Conservation (phyloP, 2,113 vertebrate species). For the Myrmecobius fasciatus region DNA sequence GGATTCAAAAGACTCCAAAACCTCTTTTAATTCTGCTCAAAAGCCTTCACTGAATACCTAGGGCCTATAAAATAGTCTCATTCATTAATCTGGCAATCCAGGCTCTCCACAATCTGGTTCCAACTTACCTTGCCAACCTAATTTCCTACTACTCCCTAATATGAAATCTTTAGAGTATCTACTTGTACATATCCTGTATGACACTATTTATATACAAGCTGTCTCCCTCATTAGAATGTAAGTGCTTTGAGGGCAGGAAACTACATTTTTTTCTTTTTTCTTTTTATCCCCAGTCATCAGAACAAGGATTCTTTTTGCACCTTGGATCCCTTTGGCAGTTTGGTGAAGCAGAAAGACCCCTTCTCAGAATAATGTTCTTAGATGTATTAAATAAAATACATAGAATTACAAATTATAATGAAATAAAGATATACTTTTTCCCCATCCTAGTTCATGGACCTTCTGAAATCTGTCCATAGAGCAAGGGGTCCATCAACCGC, state of each 20-base stretch:
- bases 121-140: neutral
- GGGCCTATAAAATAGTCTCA: neutral
- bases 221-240: neutral
- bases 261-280: neutral
- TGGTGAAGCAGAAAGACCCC: neutral
- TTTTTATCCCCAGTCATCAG: neutral
- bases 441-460: neutral
- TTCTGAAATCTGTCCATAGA: neutral
- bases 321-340: neutral
- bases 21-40: neutral
- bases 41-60: neutral
- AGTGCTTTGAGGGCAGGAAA: neutral
- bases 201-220: neutral
- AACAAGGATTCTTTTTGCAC: neutral
- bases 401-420: neutral
- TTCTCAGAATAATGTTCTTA: neutral
- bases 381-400: neutral
- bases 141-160: neutral
- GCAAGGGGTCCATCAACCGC: neutral
- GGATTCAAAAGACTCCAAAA: neutral
- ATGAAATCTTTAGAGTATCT: neutral
- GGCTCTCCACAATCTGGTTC: neutral
- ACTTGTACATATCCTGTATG: neutral
- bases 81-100: neutral
- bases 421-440: neutral